Evolutionary conservation across 2,113 vertebrate genomes (phyloP).

Genomic region (Chaenogobius annularis): DNA sequence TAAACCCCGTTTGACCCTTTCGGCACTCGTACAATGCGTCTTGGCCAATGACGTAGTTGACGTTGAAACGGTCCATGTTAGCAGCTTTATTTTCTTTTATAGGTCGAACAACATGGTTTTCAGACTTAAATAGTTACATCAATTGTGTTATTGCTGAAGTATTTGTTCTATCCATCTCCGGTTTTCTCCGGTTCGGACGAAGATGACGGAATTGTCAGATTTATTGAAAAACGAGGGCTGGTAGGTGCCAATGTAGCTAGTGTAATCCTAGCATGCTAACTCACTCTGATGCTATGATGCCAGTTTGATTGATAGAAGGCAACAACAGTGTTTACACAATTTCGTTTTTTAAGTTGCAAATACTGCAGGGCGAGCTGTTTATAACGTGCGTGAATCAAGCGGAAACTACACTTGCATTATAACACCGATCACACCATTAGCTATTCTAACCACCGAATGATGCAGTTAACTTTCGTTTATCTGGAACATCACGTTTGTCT

Average conservation of each 20-base stretch:
- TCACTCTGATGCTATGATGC: slow-evolving; percentile 8
- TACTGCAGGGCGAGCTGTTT: too few species aligned
- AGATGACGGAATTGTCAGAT: slow-evolving; percentile 73
- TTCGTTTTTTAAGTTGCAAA: not conserved
- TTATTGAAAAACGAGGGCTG: slow-evolving; percentile 78
- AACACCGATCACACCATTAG: not conserved
- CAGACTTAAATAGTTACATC: slow-evolving; percentile 40
- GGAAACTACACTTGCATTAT: not conserved
- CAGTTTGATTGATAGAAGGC: slow-evolving; percentile 20
- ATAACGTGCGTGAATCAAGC: too few species aligned
- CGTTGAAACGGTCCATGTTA: slow-evolving; percentile 44
- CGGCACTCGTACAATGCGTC: slow-evolving; percentile 17
- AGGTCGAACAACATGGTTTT: slow-evolving; percentile 35
- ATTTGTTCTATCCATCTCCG: slow-evolving; percentile 1
- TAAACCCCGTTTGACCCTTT: slow-evolving; percentile 29
- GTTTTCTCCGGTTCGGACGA: slow-evolving; percentile 33
- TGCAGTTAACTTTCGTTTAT: slow-evolving; percentile 2
- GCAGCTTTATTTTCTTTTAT: slow-evolving; percentile 37
- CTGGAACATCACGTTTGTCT: not conserved
- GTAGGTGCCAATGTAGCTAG: slow-evolving; percentile 69
- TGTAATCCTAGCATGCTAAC: slow-evolving; percentile 37
- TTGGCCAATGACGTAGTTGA: slow-evolving; percentile 48
- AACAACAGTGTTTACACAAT: not conserved
- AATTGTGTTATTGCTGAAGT: slow-evolving; percentile 6
- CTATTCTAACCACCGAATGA: not conserved